phyloP scores from a whole-genome alignment of 2,797 vertebrate genomes.

The Protonibea diacanthus region DNA sequence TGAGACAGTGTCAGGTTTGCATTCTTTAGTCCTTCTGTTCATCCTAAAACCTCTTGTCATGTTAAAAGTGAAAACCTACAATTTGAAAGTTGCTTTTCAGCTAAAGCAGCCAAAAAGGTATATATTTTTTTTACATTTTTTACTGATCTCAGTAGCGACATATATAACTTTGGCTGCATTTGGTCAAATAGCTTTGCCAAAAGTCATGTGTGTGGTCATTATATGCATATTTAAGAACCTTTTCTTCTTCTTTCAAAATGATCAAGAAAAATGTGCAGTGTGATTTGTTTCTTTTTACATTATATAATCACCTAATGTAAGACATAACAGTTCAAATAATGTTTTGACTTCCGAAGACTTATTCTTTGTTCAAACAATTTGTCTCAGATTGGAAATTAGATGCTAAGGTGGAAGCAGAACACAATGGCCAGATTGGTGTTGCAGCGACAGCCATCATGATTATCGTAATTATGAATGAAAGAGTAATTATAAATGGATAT shows the following conservation, averaged over 20 bases:
- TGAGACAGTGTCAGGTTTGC: background rate
- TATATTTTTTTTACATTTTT: background rate
- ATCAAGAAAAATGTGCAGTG: too few relatives aligned
- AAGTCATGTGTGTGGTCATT: background rate
- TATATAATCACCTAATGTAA: background rate
- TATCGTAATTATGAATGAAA: background rate
- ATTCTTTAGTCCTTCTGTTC: background rate
- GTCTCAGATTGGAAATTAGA: background rate
- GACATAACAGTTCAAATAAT: background rate
- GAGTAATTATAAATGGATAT: background rate
- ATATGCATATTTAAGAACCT: background rate
- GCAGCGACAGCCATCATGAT: background rate
- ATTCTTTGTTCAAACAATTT: background rate
- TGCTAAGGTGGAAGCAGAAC: background rate
- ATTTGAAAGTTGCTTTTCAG: background rate
- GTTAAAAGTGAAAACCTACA: background rate
- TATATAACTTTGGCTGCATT: too few relatives aligned
- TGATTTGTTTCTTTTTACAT: background rate
- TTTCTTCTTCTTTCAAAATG: background rate
- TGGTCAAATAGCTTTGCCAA: too few relatives aligned
- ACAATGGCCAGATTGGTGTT: background rate
- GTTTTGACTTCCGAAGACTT: background rate
- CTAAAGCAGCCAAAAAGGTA: background rate
- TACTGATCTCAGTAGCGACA: background rate
- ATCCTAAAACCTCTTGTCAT: background rate